Evolutionary conservation across 2,797 vertebrate species (phyloP).

Genomic region (Falco biarmicus): DNA sequence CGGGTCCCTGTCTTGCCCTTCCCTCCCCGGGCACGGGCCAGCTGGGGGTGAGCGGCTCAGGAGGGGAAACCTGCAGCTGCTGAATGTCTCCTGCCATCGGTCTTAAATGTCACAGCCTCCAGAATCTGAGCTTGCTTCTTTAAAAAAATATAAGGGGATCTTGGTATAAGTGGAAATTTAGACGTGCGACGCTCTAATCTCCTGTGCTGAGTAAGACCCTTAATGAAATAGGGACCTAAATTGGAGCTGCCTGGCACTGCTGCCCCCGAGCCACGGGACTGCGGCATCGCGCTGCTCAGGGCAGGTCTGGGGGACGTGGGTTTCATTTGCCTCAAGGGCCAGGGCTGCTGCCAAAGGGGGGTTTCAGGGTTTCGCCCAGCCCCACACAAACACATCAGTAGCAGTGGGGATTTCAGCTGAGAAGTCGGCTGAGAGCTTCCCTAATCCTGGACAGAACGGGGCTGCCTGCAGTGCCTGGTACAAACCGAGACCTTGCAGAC

Average conservation of each 20-base stretch:
- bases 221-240: background rate
- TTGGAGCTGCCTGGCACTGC: fast-evolving
- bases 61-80: background rate
- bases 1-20: fast-evolving
- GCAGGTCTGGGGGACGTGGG: fast-evolving
- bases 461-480: background rate
- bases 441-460: fast-evolving
- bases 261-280: fast-evolving
- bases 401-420: fast-evolving
- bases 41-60: fast-evolving
- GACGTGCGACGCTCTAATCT: background rate
- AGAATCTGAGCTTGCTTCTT: background rate
- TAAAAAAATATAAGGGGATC: slow-evolving; percentile 14
- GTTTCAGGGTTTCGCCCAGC: background rate
- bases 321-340: fast-evolving
- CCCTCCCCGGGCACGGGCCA: fast-evolving
- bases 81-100: background rate
- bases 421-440: background rate
- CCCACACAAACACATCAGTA: fast-evolving
- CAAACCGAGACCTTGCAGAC: background rate
- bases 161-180: slow-evolving; percentile 42
- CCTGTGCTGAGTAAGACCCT: background rate
- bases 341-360: background rate
- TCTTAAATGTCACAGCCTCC: background rate
- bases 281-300: fast-evolving